These are phyloP conservation scores for Folsomia candida DNA, from an alignment of 2,888 invertebrate species.

Conservation along the genomic window DNA sequence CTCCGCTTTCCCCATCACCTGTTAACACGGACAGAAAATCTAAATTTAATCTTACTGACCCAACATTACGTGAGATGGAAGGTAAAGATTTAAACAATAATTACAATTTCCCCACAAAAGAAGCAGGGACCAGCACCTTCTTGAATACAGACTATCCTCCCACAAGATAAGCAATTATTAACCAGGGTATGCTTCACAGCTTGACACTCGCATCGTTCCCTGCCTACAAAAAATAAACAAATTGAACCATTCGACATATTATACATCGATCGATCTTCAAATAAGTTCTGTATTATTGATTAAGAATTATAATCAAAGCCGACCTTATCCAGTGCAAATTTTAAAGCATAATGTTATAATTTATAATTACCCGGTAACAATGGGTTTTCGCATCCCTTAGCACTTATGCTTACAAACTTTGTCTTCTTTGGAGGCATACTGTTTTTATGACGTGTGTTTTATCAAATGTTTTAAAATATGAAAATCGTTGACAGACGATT, in stretches of 20 bases:
- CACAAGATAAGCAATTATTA: conserved; percentile 90
- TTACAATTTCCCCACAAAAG: conserved; percentile 82
- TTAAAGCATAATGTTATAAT: too few relatives aligned
- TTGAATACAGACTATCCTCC: conserved; percentile 85
- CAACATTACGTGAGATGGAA: background rate
- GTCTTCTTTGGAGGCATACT: conserved; percentile 54
- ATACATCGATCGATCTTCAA: too few relatives aligned
- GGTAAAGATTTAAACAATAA: conserved; percentile 28
- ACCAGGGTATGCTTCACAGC: conserved; percentile 84
- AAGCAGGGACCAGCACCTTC: conserved; percentile 97
- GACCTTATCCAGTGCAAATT: background rate
- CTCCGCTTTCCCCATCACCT: conserved; percentile 46
- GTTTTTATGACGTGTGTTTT: too few relatives aligned
- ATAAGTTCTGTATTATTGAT: too few relatives aligned
- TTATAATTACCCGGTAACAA: conserved; percentile 45
- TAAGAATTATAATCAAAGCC: too few relatives aligned
- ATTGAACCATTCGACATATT: too few relatives aligned
- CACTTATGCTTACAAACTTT: conserved; percentile 73
- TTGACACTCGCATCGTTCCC: conserved; percentile 87
- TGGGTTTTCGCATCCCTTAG: conserved; percentile 64
- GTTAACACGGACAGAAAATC: too few relatives aligned
- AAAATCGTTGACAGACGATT: background rate
- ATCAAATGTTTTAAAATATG: too few relatives aligned
- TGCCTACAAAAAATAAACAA: conserved; percentile 60
- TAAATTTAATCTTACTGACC: too few relatives aligned